Conservation (phyloP, 2,888 invertebrate genomes). For the Mythimna ferrago region DNA sequence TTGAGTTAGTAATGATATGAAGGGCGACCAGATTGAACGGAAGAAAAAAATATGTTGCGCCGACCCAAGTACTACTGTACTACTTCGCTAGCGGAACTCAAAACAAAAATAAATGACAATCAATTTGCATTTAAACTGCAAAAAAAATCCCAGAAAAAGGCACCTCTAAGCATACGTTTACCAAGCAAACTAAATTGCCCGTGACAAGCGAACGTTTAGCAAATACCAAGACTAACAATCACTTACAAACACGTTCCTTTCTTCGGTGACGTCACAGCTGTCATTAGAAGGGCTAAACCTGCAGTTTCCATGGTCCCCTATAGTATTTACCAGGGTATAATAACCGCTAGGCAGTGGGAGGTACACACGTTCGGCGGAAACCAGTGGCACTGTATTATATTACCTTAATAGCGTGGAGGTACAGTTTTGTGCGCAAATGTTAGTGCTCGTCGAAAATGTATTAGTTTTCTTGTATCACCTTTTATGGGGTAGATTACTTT, state of each 20-base stretch:
- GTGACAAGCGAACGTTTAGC: slow-evolving; percentile 25
- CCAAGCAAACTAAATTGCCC: slow-evolving; percentile 35
- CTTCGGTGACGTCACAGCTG: slow-evolving; percentile 6
- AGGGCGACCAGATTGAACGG: no score
- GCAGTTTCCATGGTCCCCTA: slow-evolving; percentile 11
- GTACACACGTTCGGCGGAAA: slow-evolving; percentile 62
- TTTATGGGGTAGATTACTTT: background rate
- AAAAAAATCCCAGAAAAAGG: background rate
- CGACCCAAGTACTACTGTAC: no score
- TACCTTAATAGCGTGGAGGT: slow-evolving; percentile 66
- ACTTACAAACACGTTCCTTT: slow-evolving; percentile 11
- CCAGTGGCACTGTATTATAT: slow-evolving; percentile 74
- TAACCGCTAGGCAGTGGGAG: slow-evolving; percentile 17
- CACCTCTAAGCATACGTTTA: background rate
- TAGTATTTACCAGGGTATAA: slow-evolving; percentile 23
- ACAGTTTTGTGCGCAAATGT: slow-evolving; percentile 48
- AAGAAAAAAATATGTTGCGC: no score
- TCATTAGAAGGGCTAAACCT: slow-evolving; percentile 9
- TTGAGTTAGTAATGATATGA: no score
- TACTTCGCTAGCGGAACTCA: no score
- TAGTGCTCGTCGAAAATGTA: background rate
- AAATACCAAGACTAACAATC: slow-evolving; percentile 11
- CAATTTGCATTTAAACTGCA: background rate
- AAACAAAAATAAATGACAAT: background rate
- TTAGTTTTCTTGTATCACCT: background rate